Base-by-base conservation (phyloP, 2,888 invertebrate genomes). In the Rosalia funebris region DNA sequence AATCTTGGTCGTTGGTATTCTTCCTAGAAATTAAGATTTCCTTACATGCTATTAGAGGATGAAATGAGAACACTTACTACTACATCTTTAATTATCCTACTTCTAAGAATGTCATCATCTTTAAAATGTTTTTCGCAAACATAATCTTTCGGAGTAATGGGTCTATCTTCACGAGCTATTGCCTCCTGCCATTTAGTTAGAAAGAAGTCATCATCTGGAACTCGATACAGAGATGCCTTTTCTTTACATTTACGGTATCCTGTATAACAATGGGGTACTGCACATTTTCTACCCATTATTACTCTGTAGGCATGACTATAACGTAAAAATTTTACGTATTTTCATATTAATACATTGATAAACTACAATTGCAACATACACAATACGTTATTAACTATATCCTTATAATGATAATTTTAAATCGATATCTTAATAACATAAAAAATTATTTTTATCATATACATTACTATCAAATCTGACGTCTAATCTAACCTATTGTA, bases 111-210 rank as follows among this genome's bases (percentile, higher is more conserved):
- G 52, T 68, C 70, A 14, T 70, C 68, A 9, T 60, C 48, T 25
- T 44, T 69, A 55, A 70, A 70, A 52, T 70, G 70, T 42, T 66
- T 70, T 39, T 60, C 60, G 45, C 69, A 70, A 2, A 70, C 67
- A 52, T 57, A 63, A 61, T 70, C 70, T 52, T 65, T 70, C 4
- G 68, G 63, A 1, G 63, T 68, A 1, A 70, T 58, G 14, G 60
- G 70, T 46, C 70, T 57, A 45, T 70, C 70, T 25, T 61, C 70
- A 34, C 70, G 45, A 10, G 65, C 65, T 46, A 70, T 68, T 9
- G 68, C 70, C 25, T 70, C 68, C 15, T 70, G 64, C 70, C 70
- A 70, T 44, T 68, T 63, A 44, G 17, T 53, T 31, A 66, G 48
- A 41, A 70, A 65, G 50, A 61, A 65, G 52, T 66, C 63, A 46